Evolutionary conservation across 2,888 invertebrate species (phyloP).

Genomic region (Ligdia adustata): DNA sequence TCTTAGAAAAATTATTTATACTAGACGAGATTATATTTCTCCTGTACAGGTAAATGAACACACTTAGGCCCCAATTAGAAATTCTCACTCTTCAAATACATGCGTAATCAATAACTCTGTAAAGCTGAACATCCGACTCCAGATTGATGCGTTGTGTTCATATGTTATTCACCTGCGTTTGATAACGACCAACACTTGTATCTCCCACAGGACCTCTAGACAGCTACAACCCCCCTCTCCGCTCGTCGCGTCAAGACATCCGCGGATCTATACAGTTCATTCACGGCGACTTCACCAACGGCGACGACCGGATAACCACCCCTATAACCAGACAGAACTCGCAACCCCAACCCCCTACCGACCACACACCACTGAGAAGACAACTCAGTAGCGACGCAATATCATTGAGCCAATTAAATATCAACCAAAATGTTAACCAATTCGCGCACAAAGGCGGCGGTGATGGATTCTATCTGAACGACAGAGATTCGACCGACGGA

Average conservation of each 20-base stretch:
- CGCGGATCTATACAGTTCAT: constrained; percentile 88
- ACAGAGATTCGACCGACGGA: constrained; percentile 84
- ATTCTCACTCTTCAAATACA: too few species aligned
- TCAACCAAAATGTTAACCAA: constrained; percentile 15
- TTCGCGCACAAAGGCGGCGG: constrained; percentile 66
- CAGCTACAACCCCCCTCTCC: constrained; percentile 86
- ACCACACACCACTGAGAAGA: constrained; percentile 66
- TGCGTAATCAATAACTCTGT: too few species aligned
- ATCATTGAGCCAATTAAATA: constrained; percentile 8
- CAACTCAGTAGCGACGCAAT: constrained; percentile 86
- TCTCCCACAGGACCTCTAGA: constrained; percentile 75
- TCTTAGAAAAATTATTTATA: too few species aligned
- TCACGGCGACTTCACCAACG: constrained; percentile 83
- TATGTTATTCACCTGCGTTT: neutral
- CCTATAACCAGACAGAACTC: constrained; percentile 85
- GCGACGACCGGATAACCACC: constrained; percentile 56
- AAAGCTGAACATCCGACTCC: too few species aligned
- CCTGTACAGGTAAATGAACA: too few species aligned
- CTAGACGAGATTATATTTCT: too few species aligned
- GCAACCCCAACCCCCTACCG: constrained; percentile 62
- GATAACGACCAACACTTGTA: constrained; percentile 4
- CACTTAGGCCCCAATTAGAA: too few species aligned
- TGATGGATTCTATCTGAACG: constrained; percentile 76
- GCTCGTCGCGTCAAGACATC: constrained; percentile 90
- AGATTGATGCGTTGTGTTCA: too few species aligned